phyloP scores from a whole-genome alignment of 2,797 vertebrate species.

The Adrianichthys oophorus region DNA sequence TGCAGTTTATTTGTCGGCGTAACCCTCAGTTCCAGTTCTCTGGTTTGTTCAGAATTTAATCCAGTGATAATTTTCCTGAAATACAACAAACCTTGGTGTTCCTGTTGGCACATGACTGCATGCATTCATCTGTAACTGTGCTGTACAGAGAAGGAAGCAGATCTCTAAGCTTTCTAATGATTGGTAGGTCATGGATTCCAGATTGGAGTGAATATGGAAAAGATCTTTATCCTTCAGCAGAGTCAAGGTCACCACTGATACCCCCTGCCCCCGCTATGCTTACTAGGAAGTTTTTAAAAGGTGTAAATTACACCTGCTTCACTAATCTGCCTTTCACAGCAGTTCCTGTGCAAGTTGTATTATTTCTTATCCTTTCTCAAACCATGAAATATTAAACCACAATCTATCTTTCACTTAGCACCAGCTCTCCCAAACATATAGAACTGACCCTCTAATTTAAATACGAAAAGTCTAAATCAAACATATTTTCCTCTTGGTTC shows the following conservation, averaged over 20 bases:
- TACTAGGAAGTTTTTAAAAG: conserved; percentile 72
- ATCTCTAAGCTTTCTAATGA: conserved; percentile 73
- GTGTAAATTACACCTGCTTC: conserved; percentile 60
- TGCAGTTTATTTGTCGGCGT: neutral
- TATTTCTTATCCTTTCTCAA: conserved; percentile 31
- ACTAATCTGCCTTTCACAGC: conserved; percentile 27
- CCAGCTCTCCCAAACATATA: no score
- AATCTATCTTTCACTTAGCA: no score
- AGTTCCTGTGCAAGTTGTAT: conserved; percentile 28
- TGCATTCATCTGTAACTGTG: neutral
- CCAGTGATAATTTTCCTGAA: no score
- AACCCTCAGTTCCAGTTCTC: no score
- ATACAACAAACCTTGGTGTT: no score
- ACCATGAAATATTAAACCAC: no score
- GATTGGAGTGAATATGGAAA: conserved; percentile 72
- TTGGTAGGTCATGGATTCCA: conserved; percentile 74
- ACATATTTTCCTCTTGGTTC: no score
- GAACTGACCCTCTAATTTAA: no score
- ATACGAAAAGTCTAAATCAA: no score
- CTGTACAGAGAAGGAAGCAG: conserved; percentile 54
- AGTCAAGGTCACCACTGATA: conserved; percentile 81
- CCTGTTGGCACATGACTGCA: no score
- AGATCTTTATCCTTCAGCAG: conserved; percentile 70
- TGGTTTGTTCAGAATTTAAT: no score
- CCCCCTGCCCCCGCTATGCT: conserved; percentile 65